Evolutionary conservation across 2,888 invertebrate species (phyloP), one percentile per base, ranked within the genome.

Genomic region (Clepsis dumicolana): DNA sequence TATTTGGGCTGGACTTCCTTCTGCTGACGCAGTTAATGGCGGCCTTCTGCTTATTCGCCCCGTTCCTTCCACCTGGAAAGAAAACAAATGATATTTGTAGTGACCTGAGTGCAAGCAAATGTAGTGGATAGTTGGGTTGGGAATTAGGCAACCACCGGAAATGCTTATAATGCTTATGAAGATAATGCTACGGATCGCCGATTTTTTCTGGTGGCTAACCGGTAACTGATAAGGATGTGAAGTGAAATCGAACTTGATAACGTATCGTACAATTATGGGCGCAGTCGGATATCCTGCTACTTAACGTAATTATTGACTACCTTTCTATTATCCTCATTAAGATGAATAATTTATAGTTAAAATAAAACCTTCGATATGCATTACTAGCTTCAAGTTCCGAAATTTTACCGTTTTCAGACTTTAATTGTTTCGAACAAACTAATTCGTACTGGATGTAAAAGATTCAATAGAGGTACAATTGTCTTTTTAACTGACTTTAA

Each of bases 11-110:
- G 79, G 72, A 71, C 71, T 80, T 67, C 78, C 75, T 29, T 88
- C 88, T 35, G 80, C 71, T 70, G 78, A 78, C 72, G 82, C 73
- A 72, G 80, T 79, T 65, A 76, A 73, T 77, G 82, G 75, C 66
- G 85, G 78, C 77, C 91, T 84, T 79, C 90, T 86, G 72, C 88
- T 83, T 64, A 77, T 79, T 72, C 91, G 83, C 54, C 82, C 73
- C 16, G 77, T 80, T 72, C 86, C 84, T 77, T 91, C 89, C 71
- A 78, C 88, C 93, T 93, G 90, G 4, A 89, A 89, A 64, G 41
- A 66, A 70, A 59, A 56, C 65, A 70, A 52, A n/a, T n/a, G n/a
- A n/a, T n/a, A n/a, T n/a, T n/a, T n/a, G n/a, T n/a, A n/a, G n/a
- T n/a, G n/a, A n/a, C n/a, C n/a, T n/a, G n/a, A n/a, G n/a, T n/a